Evolutionary conservation across 2,797 vertebrate genomes (phyloP).

Genomic region (Coendou prehensilis): DNA sequence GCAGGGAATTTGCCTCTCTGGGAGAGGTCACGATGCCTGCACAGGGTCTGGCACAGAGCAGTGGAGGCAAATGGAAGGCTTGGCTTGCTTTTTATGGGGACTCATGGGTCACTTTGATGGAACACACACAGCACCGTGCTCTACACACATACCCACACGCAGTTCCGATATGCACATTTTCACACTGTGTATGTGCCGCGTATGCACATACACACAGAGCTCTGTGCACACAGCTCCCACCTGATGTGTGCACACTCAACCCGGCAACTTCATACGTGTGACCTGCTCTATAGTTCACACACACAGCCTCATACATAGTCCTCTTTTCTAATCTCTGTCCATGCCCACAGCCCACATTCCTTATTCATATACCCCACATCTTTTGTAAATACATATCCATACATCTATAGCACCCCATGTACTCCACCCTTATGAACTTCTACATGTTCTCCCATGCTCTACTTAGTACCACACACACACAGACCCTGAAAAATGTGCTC

Average conservation of each 20-base stretch:
- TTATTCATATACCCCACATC: neutral
- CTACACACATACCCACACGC: fast-evolving
- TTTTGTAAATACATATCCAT: constrained; percentile 18
- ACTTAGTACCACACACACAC: too few species aligned
- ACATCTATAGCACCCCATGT: neutral
- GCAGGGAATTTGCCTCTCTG: constrained; percentile 69
- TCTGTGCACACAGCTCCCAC: neutral
- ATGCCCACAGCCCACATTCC: neutral
- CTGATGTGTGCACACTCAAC: neutral
- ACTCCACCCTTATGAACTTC: neutral
- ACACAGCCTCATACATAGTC: neutral
- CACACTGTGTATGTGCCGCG: neutral
- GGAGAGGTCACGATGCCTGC: constrained; percentile 68
- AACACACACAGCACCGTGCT: neutral
- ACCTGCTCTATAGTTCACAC: neutral
- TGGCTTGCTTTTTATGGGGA: neutral
- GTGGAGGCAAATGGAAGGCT: neutral
- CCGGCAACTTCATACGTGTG: too few species aligned
- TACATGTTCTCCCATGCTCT: neutral
- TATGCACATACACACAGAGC: neutral
- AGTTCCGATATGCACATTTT: neutral
- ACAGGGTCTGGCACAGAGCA: neutral
- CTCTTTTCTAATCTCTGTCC: neutral
- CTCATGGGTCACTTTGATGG: neutral
- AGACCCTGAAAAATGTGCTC: neutral